phyloP scores from a whole-genome alignment of 30 jellyfish, hydroid and myxozoan genomes.

The Pseudorhiza aurosa region DNA sequence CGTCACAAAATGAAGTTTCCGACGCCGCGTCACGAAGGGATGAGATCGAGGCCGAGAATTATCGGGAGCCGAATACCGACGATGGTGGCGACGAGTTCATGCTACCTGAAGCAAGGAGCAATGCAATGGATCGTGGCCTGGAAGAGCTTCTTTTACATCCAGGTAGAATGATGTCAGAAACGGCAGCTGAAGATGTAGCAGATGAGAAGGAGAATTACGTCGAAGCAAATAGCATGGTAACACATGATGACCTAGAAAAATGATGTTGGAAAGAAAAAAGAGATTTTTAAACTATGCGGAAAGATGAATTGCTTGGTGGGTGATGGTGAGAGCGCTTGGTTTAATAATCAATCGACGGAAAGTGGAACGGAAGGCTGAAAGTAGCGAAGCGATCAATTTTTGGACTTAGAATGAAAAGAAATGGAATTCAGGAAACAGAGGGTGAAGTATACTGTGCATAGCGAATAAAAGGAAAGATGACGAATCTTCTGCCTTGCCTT shows the following conservation, averaged over 20 bases:
- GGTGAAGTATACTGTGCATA: no score
- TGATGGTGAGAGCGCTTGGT: no score
- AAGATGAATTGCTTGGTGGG: no score
- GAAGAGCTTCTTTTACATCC: conserved; percentile 43
- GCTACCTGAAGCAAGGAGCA: background rate
- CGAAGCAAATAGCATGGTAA: conserved; percentile 14
- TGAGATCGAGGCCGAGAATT: conserved; percentile 14
- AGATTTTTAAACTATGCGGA: no score
- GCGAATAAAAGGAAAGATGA: no score
- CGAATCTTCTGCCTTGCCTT: no score
- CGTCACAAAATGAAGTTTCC: background rate
- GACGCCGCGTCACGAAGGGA: conserved; percentile 17
- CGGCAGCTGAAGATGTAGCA: conserved; percentile 46
- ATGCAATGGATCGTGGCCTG: conserved; percentile 21
- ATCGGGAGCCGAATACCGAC: conserved; percentile 2
- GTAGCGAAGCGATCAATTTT: background rate
- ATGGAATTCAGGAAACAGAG: no score
- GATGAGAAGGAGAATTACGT: conserved; percentile 1
- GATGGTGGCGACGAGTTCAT: conserved; percentile 21
- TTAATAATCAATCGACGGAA: no score
- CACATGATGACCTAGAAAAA: conserved; percentile 49
- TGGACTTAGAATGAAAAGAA: no score
- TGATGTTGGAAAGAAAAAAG: background rate
- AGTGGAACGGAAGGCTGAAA: background rate
- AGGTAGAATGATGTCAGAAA: conserved; percentile 46